Base-by-base conservation (phyloP, 1,140 invertebrate species). In the Luehdorfia chinensis region DNA sequence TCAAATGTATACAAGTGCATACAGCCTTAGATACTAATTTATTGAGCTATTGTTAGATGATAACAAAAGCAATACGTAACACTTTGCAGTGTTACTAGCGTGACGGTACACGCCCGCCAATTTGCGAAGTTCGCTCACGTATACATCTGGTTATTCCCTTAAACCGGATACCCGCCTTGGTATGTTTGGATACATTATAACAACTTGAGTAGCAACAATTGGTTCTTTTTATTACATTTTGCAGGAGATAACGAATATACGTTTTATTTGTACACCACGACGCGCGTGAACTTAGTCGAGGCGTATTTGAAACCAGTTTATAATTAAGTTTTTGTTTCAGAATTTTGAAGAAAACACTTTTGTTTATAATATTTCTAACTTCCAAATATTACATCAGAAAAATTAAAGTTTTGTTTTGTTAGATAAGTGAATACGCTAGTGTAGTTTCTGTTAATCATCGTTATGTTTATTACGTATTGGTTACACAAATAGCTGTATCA, bases 131-230 rank as follows among this genome's bases (percentile, higher is more conserved):
- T 59, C 36, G 44, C 37, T 36, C 74, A 72, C 66, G 68, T 74
- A 55, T 51, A 34, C 25, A 61, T 56, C 57, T 72, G 76, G 78
- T 76, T 80, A 83, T 79, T 62, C 75, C 68, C 61, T 57, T 61
- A 70, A 79, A 83, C 72, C 75, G 75, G 76, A 76, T 70, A 47
- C 53, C 47, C 37, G 13, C 13, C 15, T 58, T 28, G 41, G 49
- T 31, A 37, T 47, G 55, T 66, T 58, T 64, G 48, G 53, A 51
- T 51, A 49, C 33, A 52, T 47, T 39, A 21, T 32, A 33, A 44
- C 12, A 25, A 44, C 28, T 28, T 43, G 39, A 13, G 7, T 19
- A 34, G 23, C 23, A n/a, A 27, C 28, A 54, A 53, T 33, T n/a
- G 30, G 37, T 57, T 47, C n/a, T 53, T 44, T 53, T 44, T 37